These are phyloP conservation scores for Apamea crenata DNA, from an alignment of 2,888 invertebrate genomes.

Conservation along the genomic window DNA sequence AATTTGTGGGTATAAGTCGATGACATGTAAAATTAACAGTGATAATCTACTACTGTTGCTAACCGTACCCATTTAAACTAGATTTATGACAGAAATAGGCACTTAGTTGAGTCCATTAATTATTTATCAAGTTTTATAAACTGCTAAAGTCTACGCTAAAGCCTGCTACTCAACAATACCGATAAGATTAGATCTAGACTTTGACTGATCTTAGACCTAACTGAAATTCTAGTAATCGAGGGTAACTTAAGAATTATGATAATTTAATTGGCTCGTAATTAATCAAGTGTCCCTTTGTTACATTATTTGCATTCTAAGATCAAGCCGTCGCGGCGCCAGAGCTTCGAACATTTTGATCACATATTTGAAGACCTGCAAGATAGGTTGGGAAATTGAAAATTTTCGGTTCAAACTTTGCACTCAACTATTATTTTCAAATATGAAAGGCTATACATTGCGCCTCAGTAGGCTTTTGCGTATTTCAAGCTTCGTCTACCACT, in stretches of 20 bases:
- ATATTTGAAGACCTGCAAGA: background rate
- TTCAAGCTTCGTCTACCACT: no score
- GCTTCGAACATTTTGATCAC: background rate
- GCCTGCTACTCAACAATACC: slow-evolving; percentile 24
- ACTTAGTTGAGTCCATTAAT: background rate
- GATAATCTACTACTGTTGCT: background rate
- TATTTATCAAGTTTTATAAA: slow-evolving; percentile 7
- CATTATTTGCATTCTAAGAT: slow-evolving; percentile 2
- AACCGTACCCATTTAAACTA: no score
- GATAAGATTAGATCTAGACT: slow-evolving; percentile 34
- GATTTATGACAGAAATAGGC: background rate
- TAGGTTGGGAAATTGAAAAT: background rate
- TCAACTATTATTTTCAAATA: no score
- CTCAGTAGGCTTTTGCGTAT: no score
- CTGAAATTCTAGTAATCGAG: slow-evolving; percentile 19
- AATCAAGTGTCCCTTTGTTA: slow-evolving; percentile 25
- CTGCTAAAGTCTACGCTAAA: background rate
- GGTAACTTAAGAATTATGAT: slow-evolving; percentile 29
- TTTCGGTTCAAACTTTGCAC: no score
- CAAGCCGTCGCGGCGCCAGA: slow-evolving; percentile 18
- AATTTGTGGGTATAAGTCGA: background rate
- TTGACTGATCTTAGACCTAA: slow-evolving; percentile 12
- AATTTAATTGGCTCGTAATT: slow-evolving; percentile 25
- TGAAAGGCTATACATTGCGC: no score
- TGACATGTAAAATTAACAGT: background rate